These are phyloP conservation scores for Standfussiana lucernea DNA, from an alignment of 2,888 invertebrate genomes.

Conservation along the genomic window DNA sequence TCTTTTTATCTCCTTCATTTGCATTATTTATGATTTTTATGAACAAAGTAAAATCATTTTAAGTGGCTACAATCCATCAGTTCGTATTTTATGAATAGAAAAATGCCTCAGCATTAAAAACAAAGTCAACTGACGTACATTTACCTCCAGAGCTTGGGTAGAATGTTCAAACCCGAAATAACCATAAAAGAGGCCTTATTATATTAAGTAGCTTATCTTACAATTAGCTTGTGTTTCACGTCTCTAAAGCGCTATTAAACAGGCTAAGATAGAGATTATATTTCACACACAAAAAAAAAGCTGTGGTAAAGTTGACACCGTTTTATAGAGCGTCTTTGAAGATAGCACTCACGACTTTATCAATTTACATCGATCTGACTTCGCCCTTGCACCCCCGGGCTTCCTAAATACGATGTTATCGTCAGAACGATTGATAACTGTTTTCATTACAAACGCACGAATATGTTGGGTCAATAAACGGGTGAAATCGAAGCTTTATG, in stretches of 20 bases:
- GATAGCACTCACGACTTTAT: constrained; percentile 65
- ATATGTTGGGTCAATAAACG: constrained; percentile 57
- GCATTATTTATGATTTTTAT: constrained; percentile 15
- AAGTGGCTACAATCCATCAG: constrained; percentile 6
- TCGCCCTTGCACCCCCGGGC: constrained; percentile 71
- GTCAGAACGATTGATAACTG: constrained; percentile 75
- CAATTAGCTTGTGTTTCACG: neutral
- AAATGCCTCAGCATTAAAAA: neutral
- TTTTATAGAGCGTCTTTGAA: constrained; percentile 43
- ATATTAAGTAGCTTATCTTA: neutral
- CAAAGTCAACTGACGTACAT: neutral
- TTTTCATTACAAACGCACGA: constrained; percentile 70
- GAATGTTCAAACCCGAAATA: neutral
- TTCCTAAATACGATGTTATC: constrained; percentile 76
- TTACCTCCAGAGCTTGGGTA: neutral
- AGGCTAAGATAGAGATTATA: neutral
- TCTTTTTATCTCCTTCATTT: constrained; percentile 4
- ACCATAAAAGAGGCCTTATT: neutral
- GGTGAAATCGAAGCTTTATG: constrained; percentile 34
- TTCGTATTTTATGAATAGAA: neutral
- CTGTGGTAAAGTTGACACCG: constrained; percentile 1
- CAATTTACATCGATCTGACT: constrained; percentile 77
- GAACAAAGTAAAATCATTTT: neutral
- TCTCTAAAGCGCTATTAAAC: neutral
- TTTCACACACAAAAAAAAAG: neutral